A percentile compares a stretch with the other conserved stretches of the same genome.
Evolutionary conservation across 64 coral and sea anemone species (phyloP).

Genomic region (Montipora sp.): DNA sequence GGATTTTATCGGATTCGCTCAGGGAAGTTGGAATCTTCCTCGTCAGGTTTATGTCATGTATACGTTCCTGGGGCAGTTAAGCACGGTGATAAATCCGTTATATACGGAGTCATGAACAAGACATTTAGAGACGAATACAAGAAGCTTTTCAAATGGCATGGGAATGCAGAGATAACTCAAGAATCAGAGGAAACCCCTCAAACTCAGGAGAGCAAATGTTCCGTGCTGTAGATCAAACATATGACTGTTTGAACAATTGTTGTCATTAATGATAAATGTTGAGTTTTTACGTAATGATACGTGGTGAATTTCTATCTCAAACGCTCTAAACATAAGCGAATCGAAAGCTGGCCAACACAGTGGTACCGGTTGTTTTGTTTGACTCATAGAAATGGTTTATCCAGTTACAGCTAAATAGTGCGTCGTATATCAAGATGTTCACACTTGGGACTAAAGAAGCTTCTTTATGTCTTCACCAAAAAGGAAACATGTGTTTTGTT

Average conservation of each 20-base stretch:
- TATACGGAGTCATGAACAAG: slow-evolving; percentile 81
- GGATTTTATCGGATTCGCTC: slow-evolving; percentile 73
- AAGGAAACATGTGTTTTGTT: too few relatives aligned
- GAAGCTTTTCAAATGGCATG: slow-evolving; percentile 44
- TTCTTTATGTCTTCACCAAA: too few relatives aligned
- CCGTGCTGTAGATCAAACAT: background rate
- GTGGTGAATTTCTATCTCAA: too few relatives aligned
- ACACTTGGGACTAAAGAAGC: too few relatives aligned
- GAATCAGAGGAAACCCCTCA: slow-evolving; percentile 35
- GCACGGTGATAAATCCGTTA: slow-evolving; percentile 65
- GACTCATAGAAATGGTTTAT: too few relatives aligned
- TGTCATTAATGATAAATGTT: too few relatives aligned
- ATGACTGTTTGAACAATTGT: background rate
- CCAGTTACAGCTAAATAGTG: too few relatives aligned
- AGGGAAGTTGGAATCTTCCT: slow-evolving; percentile 64
- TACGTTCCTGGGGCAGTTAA: slow-evolving; percentile 69
- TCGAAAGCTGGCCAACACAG: too few relatives aligned
- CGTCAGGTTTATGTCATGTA: slow-evolving; percentile 70
- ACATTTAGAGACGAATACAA: slow-evolving; percentile 78
- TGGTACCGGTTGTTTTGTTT: too few relatives aligned
- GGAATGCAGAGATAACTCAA: slow-evolving; percentile 24
- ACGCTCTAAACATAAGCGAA: too few relatives aligned
- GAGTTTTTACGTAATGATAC: too few relatives aligned
- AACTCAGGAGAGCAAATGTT: slow-evolving; percentile 45
- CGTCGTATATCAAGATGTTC: too few relatives aligned